These are phyloP conservation scores for Hydriomena furcata DNA, from an alignment of 2,888 invertebrate genomes.

Conservation along the genomic window DNA sequence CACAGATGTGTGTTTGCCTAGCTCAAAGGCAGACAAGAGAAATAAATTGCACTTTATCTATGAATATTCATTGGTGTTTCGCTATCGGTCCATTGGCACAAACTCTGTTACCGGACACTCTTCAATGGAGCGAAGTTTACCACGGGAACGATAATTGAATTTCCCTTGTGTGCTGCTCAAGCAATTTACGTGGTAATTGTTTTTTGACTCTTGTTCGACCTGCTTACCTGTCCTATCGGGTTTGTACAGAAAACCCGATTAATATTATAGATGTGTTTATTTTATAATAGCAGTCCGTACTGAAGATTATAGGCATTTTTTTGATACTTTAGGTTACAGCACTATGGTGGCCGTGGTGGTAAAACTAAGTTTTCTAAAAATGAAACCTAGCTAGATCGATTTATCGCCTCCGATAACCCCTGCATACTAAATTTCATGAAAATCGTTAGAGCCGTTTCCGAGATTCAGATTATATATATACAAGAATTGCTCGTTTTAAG, in stretches of 20 bases:
- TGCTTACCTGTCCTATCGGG: constrained; percentile 8
- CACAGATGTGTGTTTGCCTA: constrained; percentile 4
- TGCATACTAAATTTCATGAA: no score
- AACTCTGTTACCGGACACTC: constrained; percentile 51
- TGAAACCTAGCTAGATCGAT: no score
- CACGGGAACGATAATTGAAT: constrained; percentile 42
- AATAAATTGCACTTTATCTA: constrained; percentile 36
- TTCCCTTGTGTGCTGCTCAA: constrained; percentile 33
- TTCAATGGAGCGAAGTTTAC: constrained; percentile 44
- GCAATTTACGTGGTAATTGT: constrained; percentile 36
- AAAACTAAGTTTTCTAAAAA: no score
- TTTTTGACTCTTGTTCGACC: constrained; percentile 21
- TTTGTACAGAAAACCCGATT: neutral
- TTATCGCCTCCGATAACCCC: no score
- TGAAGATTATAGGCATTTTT: no score
- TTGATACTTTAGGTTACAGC: no score
- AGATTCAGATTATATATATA: no score
- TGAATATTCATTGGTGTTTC: constrained; percentile 52
- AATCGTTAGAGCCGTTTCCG: no score
- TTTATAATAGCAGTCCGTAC: no score
- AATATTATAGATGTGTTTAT: no score
- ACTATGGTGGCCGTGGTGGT: no score
- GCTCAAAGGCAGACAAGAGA: constrained; percentile 26
- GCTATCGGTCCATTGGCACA: constrained; percentile 38
- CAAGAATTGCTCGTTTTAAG: no score